Conservation (phyloP, 2,888 invertebrate species). For the Tetrapedia diversipes region DNA sequence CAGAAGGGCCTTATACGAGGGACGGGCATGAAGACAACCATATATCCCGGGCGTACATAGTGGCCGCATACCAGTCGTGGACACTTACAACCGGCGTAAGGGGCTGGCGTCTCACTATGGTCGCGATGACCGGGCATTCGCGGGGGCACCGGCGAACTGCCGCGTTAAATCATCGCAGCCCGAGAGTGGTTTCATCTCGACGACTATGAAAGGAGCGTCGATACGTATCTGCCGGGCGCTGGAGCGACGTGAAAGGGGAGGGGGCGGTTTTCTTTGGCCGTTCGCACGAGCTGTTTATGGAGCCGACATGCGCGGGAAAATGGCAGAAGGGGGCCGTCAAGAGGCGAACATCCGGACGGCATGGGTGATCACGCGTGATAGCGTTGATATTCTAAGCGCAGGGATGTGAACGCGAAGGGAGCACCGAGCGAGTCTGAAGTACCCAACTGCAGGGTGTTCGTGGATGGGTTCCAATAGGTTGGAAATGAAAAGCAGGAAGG, state of each 20-base stretch:
- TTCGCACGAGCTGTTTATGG: constrained; percentile 15
- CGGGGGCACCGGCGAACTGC: constrained; percentile 59
- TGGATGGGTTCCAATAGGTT: background rate
- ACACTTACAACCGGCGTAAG: constrained; percentile 75
- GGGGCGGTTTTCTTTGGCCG: constrained; percentile 21
- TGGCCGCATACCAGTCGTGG: constrained; percentile 75
- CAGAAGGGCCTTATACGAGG: constrained; percentile 56
- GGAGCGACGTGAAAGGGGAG: too few relatives aligned
- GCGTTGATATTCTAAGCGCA: background rate
- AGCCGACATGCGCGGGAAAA: background rate
- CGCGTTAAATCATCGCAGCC: constrained; percentile 71
- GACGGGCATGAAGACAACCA: constrained; percentile 69
- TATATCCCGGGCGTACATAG: constrained; percentile 74
- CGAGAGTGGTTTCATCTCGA: constrained; percentile 44
- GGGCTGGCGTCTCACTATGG: constrained; percentile 58
- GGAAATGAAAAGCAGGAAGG: background rate
- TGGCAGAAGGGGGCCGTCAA: background rate
- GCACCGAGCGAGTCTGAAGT: background rate
- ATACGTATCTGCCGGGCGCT: constrained; percentile 38
- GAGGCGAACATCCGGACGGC: too few relatives aligned
- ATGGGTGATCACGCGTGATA: background rate
- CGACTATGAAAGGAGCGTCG: constrained; percentile 44
- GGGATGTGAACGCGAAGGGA: background rate
- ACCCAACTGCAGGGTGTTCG: too few relatives aligned
- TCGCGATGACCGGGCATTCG: constrained; percentile 63